Evolutionary conservation across 2,888 invertebrate species (phyloP).

Genomic region (Ganaspis brasiliensis): DNA sequence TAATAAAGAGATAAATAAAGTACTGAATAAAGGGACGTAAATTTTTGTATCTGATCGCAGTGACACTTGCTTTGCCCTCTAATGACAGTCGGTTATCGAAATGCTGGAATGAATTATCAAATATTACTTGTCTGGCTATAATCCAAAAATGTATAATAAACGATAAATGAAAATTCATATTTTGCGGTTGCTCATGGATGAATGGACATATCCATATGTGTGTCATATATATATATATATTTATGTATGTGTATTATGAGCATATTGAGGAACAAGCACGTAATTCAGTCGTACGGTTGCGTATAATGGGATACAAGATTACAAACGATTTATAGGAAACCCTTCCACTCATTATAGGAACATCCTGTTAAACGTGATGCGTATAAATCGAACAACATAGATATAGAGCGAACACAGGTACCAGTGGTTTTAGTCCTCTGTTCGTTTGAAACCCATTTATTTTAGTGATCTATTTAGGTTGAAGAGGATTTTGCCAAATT

Average conservation of each 20-base stretch:
- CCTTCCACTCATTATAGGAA: constrained; percentile 34
- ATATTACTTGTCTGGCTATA: constrained; percentile 10
- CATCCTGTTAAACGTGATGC: constrained; percentile 34
- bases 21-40: neutral
- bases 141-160: constrained; percentile 25
- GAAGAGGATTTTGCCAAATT: constrained; percentile 15
- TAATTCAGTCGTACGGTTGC: neutral
- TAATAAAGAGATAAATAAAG: neutral
- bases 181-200: constrained; percentile 13
- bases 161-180: constrained; percentile 16
- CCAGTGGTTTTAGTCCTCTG: constrained; percentile 15
- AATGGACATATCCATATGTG: neutral
- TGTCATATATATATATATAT: neutral
- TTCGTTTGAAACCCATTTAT: constrained; percentile 13
- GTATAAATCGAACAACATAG: constrained; percentile 32
- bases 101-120: neutral
- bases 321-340: constrained; percentile 39
- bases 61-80: neutral
- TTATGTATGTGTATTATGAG: neutral
- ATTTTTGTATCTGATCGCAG: neutral
- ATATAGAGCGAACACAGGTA: neutral
- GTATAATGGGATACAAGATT: constrained; percentile 26
- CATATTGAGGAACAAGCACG: constrained; percentile 2
- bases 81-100: constrained; percentile 8
- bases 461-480: constrained; percentile 25